phyloP scores from a whole-genome alignment of 2,888 invertebrate genomes.

The Ornithoptera priamus region DNA sequence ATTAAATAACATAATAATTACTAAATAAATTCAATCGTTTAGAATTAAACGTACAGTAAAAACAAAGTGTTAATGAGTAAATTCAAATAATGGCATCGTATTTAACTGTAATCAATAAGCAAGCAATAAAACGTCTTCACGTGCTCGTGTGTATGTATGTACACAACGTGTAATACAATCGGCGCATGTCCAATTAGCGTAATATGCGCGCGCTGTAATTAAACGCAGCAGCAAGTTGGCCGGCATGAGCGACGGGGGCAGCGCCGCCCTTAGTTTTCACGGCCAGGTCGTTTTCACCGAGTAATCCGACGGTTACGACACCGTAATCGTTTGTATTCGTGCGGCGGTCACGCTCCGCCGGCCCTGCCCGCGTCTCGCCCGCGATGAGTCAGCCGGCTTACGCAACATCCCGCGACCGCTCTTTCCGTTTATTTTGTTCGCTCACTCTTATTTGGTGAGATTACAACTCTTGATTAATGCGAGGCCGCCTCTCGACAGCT shows the following conservation, averaged over 20 bases:
- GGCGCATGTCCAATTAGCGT: constrained; percentile 18
- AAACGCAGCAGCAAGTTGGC: constrained; percentile 4
- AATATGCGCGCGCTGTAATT: not conserved
- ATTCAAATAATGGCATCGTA: not conserved
- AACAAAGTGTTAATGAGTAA: not conserved
- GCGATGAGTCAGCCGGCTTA: constrained; percentile 55
- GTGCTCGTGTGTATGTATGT: not conserved
- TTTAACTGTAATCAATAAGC: not conserved
- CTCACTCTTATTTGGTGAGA: constrained; percentile 56
- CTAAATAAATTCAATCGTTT: not conserved
- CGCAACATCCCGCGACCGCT: constrained; percentile 48
- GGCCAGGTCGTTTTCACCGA: constrained; percentile 55
- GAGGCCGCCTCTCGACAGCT: constrained; percentile 4
- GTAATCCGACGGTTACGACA: constrained; percentile 49
- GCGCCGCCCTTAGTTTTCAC: constrained; percentile 50
- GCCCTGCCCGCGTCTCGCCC: constrained; percentile 43
- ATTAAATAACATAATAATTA: not conserved
- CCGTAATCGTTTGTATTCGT: constrained; percentile 50
- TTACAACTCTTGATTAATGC: constrained; percentile 54
- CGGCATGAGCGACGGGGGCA: constrained; percentile 31
- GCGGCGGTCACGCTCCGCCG: constrained; percentile 62
- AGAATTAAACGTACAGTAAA: not conserved
- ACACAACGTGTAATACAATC: not conserved
- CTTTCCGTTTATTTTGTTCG: constrained; percentile 54
- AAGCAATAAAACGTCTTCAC: not conserved